phyloP scores from a whole-genome alignment of 2,888 invertebrate species.

The Crioceris asparagi region DNA sequence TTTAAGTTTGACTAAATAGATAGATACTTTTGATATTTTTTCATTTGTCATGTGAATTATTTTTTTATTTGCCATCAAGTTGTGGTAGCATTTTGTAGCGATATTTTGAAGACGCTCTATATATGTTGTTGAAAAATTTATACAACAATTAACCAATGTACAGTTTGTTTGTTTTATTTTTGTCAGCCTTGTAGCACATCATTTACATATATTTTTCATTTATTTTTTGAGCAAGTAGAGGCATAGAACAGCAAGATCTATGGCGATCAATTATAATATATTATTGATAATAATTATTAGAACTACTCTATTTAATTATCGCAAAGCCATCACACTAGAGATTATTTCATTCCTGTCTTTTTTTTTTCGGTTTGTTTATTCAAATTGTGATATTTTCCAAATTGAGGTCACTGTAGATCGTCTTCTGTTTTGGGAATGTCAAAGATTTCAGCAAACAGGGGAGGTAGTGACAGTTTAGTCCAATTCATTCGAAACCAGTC shows the following conservation, averaged over 20 bases:
- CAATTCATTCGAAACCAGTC: slow-evolving; percentile 88
- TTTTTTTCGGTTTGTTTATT: not conserved
- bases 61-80: no score
- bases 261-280: slow-evolving; percentile 23
- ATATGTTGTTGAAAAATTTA: no score
- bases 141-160: no score
- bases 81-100: no score
- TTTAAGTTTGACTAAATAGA: no score
- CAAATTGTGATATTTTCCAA: not conserved
- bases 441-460: slow-evolving; percentile 92
- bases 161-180: not conserved
- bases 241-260: slow-evolving; percentile 24
- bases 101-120: no score
- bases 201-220: not conserved
- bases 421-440: slow-evolving; percentile 85
- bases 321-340: no score
- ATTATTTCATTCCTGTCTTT: not conserved
- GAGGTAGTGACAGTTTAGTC: slow-evolving; percentile 75
- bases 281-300: no score
- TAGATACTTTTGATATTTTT: no score
- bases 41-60: no score
- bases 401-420: slow-evolving; percentile 41
- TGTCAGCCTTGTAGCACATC: slow-evolving; percentile 23
- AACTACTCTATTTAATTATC: no score
- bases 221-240: slow-evolving; percentile 29